Conservation (phyloP, 64 coral and sea anemone genomes). For the Acropora yongei region DNA sequence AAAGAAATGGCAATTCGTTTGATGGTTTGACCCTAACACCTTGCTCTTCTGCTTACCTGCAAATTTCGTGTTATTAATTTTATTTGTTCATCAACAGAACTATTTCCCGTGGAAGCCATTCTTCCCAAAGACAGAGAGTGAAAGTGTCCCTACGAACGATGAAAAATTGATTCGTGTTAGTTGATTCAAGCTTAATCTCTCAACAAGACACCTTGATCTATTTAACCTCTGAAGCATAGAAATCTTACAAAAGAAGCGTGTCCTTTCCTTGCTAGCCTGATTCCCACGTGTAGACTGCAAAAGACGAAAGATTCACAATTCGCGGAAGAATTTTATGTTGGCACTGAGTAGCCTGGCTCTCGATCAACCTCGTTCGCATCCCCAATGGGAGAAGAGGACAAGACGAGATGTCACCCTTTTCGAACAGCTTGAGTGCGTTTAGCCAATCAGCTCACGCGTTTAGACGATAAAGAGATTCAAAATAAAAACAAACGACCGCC, state of each 20-base stretch:
- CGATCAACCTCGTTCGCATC: too few relatives aligned
- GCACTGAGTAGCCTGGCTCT: too few relatives aligned
- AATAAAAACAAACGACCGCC: too few relatives aligned
- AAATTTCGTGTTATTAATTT: constrained; percentile 82
- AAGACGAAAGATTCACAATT: too few relatives aligned
- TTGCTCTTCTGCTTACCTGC: constrained; percentile 25
- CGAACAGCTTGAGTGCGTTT: too few relatives aligned
- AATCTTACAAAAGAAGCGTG: not conserved
- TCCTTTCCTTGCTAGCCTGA: too few relatives aligned
- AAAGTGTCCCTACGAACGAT: not conserved
- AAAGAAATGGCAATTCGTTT: not conserved
- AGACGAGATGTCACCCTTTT: too few relatives aligned
- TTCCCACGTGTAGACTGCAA: too few relatives aligned
- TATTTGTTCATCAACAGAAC: constrained; percentile 56
- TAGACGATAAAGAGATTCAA: too few relatives aligned
- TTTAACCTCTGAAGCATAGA: constrained; percentile 33
- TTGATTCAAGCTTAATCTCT: constrained; percentile 1
- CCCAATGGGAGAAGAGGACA: too few relatives aligned
- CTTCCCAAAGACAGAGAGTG: not conserved
- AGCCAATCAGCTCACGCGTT: too few relatives aligned
- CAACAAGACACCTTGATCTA: not conserved
- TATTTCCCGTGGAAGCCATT: constrained; percentile 14
- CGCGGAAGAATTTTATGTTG: too few relatives aligned
- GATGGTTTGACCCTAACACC: not conserved
- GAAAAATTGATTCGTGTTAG: not conserved